Conservation (phyloP, 2,797 vertebrate species). For the Carapus acus region DNA sequence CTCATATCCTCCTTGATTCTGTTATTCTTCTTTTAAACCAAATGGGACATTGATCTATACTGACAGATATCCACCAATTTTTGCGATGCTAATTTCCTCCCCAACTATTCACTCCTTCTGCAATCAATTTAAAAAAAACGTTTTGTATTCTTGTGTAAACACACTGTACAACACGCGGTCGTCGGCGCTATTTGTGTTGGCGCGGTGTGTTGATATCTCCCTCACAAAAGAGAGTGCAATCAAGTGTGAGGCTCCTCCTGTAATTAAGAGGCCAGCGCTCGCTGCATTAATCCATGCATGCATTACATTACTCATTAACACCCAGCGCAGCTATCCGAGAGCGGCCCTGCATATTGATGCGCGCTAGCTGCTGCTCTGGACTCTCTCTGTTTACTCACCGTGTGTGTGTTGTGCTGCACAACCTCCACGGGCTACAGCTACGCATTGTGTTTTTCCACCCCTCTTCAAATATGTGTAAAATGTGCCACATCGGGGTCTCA, state of each 20-base stretch:
- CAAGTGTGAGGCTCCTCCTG: slow-evolving; percentile 15
- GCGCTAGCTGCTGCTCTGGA: slow-evolving; percentile 40
- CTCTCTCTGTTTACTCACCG: slow-evolving; percentile 32
- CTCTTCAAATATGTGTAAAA: slow-evolving; percentile 32
- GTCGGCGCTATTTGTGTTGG: not conserved
- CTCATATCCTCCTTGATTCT: no score
- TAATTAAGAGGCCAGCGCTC: slow-evolving; percentile 20
- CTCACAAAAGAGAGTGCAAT: slow-evolving; percentile 7
- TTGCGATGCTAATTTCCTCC: no score
- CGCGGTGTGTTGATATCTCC: not conserved
- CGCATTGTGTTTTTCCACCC: slow-evolving; percentile 30
- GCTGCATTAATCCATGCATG: slow-evolving; percentile 27
- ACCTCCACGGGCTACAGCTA: slow-evolving; percentile 17
- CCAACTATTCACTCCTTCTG: no score
- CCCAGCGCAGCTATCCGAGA: slow-evolving; percentile 29
- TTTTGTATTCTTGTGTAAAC: no score
- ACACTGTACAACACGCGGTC: no score
- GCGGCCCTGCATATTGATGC: slow-evolving; percentile 49
- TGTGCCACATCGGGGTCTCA: slow-evolving; percentile 13
- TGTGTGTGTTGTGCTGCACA: slow-evolving; percentile 43
- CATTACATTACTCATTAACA: slow-evolving; percentile 49
- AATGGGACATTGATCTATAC: no score
- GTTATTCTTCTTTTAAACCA: no score
- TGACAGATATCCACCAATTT: no score
- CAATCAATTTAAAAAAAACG: no score